Percentiles rank a stretch among this genome's conserved stretches.
Conservation (phyloP, 2,797 vertebrate species). For the Arremon aurantiirostris region DNA sequence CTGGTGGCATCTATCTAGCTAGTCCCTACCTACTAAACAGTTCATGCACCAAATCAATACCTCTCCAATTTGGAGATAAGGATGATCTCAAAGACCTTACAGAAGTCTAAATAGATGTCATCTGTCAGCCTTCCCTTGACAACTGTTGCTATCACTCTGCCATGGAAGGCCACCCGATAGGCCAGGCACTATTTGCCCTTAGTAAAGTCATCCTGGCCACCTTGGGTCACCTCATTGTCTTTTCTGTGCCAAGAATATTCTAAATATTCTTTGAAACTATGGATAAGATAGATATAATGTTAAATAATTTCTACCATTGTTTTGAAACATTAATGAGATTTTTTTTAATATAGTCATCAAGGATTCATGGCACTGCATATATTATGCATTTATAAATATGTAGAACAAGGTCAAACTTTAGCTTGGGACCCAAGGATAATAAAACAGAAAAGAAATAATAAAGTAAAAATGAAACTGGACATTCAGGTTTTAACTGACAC, state of each 20-base stretch:
- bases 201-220: background rate
- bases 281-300: background rate
- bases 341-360: background rate
- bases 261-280: background rate
- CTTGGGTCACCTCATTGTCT: background rate
- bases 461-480: background rate
- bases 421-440: background rate
- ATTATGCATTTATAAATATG: background rate
- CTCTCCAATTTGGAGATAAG: background rate
- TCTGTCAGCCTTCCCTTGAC: background rate
- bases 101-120: background rate
- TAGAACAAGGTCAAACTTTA: background rate
- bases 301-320: background rate
- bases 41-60: background rate
- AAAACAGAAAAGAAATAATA: background rate
- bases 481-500: slow-evolving; percentile 2
- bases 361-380: background rate
- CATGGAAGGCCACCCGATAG: background rate
- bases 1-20: background rate
- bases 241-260: background rate
- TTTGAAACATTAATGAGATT: background rate
- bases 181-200: background rate
- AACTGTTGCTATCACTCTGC: too few relatives aligned
- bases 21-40: background rate
- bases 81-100: background rate